A percentile compares a stretch with the other conserved stretches of the same genome.
These are phyloP conservation scores for Anthopleura xanthogrammica DNA, from an alignment of 92 coral and sea anemone genomes.

Conservation along the genomic window DNA sequence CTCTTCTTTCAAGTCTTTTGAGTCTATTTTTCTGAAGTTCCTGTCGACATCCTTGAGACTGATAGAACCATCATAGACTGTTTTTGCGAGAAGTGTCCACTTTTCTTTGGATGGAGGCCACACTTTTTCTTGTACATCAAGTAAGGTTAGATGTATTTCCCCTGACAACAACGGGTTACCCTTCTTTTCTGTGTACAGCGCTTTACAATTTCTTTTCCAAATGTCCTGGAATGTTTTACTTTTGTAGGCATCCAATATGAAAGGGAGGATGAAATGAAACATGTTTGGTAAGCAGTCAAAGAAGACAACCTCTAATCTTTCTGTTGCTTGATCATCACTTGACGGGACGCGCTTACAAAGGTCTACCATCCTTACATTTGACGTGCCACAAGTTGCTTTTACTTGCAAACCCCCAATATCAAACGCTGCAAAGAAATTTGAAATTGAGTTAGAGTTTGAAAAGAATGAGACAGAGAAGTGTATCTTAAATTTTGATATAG, in stretches of 20 bases:
- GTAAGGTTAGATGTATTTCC: conserved; percentile 30
- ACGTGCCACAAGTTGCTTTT: conserved; percentile 11
- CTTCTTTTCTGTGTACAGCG: conserved; percentile 37
- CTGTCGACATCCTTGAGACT: conserved; percentile 43
- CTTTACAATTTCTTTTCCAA: conserved; percentile 56
- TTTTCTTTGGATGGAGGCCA: conserved; percentile 45
- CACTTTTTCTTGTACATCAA: conserved; percentile 41
- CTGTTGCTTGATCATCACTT: not conserved
- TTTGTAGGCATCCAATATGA: conserved; percentile 25
- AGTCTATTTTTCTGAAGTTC: conserved; percentile 25
- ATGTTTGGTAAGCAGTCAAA: conserved; percentile 27
- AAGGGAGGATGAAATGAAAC: conserved; percentile 25
- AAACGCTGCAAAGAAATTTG: conserved; percentile 14
- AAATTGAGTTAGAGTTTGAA: not conserved
- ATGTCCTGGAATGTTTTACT: conserved; percentile 55
- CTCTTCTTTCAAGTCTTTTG: conserved; percentile 44
- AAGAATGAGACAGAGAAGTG: not conserved
- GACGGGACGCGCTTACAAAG: conserved; percentile 44
- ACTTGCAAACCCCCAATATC: conserved; percentile 16
- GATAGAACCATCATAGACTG: conserved; percentile 31
- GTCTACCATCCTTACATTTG: conserved; percentile 23
- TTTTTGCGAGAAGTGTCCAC: conserved; percentile 24
- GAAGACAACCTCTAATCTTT: conserved; percentile 33
- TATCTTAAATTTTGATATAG: not conserved
- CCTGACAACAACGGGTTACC: conserved; percentile 4